Evolutionary conservation across 2,888 invertebrate genomes (phyloP).

Genomic region (Tetropium fuscum): DNA sequence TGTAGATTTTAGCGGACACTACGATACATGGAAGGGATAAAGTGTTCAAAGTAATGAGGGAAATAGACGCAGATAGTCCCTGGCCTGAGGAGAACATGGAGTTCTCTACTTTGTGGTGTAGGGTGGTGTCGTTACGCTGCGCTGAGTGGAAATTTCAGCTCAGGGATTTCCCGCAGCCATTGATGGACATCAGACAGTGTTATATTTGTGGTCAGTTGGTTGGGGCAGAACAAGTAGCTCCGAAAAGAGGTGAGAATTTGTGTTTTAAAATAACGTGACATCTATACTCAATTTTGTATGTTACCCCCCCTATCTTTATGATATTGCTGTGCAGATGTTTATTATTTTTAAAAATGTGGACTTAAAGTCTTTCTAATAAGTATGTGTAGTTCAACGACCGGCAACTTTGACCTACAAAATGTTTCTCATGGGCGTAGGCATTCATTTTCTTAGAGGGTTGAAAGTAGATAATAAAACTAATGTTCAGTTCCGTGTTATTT

Average conservation of each 20-base stretch:
- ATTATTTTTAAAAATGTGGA: too few species aligned
- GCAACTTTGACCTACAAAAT: too few species aligned
- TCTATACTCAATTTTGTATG: too few species aligned
- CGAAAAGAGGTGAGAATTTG: conserved; percentile 64
- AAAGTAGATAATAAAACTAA: too few species aligned
- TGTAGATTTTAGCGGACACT: conserved; percentile 82
- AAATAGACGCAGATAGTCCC: conserved; percentile 90
- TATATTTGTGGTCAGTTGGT: conserved; percentile 90
- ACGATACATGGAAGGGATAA: conserved; percentile 85
- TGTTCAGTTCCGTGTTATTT: too few species aligned
- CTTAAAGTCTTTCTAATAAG: too few species aligned
- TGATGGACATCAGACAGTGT: conserved; percentile 86
- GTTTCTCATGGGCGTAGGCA: too few species aligned
- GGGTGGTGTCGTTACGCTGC: conserved; percentile 85
- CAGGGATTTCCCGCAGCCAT: conserved; percentile 95
- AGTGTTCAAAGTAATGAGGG: conserved; percentile 78
- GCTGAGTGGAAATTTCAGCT: conserved; percentile 89
- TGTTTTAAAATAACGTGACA: too few species aligned
- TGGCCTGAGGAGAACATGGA: conserved; percentile 92
- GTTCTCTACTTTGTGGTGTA: conserved; percentile 94
- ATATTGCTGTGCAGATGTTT: neutral
- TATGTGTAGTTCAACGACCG: too few species aligned
- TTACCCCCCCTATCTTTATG: neutral
- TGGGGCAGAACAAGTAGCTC: conserved; percentile 90
- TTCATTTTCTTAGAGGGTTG: too few species aligned